A percentile compares a stretch with the other conserved stretches of the same genome.
Evolutionary conservation across 53 echinoderm and acorn worm species (phyloP).

Genomic region (Mesocentrotus franciscanus): DNA sequence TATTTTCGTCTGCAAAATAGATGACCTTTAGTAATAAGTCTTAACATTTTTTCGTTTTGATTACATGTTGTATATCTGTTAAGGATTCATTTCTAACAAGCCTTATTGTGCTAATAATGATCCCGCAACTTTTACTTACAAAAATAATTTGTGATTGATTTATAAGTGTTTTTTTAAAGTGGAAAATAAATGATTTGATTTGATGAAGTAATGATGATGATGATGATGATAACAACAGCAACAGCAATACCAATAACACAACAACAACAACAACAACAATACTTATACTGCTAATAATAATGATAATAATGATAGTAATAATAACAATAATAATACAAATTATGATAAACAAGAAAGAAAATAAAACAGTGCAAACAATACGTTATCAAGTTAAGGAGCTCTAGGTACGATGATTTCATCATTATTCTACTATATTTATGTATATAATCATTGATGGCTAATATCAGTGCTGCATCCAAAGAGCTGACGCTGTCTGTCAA

Average conservation of each 20-base stretch:
- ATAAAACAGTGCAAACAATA: not conserved
- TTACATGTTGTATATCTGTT: no score
- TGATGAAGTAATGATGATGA: no score
- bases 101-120: no score
- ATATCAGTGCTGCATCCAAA: not conserved
- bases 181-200: no score
- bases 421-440: not conserved
- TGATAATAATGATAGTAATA: not conserved
- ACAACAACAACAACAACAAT: not conserved
- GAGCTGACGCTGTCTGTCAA: not conserved
- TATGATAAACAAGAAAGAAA: not conserved
- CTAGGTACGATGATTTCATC: not conserved
- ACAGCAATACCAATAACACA: not conserved
- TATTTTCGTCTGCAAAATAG: not conserved
- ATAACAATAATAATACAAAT: not conserved
- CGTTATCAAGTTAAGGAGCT: no score
- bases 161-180: no score
- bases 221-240: not conserved
- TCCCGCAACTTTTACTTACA: no score
- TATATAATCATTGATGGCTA: not conserved
- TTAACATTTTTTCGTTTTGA: not conserved
- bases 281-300: not conserved
- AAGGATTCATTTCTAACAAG: no score
- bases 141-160: no score
- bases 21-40: not conserved